Evolutionary conservation across 2,888 invertebrate species (phyloP).

Genomic region (Epistrophella euchroma): DNA sequence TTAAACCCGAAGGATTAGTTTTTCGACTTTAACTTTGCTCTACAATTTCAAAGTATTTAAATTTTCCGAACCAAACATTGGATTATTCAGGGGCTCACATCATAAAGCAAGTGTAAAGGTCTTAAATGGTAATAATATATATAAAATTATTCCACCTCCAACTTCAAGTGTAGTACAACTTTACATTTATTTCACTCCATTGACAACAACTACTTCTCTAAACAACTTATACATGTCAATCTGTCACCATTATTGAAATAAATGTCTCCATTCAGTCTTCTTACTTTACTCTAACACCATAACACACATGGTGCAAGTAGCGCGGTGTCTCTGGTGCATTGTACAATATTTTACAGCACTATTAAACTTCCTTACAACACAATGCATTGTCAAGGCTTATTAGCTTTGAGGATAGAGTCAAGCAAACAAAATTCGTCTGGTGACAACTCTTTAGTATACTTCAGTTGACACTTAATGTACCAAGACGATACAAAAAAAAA

Average conservation of each 20-base stretch:
- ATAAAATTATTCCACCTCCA: neutral
- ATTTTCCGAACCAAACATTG: too few relatives aligned
- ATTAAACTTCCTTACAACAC: constrained; percentile 35
- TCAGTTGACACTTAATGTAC: constrained; percentile 51
- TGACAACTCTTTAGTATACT: constrained; percentile 42
- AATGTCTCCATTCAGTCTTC: constrained; percentile 57
- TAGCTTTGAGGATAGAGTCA: constrained; percentile 13
- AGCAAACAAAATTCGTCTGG: constrained; percentile 18
- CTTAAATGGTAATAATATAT: too few relatives aligned
- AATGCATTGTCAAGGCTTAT: constrained; percentile 64
- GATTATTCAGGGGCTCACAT: too few relatives aligned
- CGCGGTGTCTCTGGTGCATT: constrained; percentile 6
- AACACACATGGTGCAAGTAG: neutral
- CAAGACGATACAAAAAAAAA: neutral
- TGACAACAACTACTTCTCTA: constrained; percentile 26
- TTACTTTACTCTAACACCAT: constrained; percentile 38
- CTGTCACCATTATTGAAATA: constrained; percentile 66
- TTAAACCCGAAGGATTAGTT: too few relatives aligned
- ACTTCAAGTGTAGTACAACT: neutral
- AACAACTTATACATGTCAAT: constrained; percentile 53
- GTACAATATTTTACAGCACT: constrained; percentile 19
- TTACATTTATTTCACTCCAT: constrained; percentile 13
- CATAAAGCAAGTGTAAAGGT: too few relatives aligned
- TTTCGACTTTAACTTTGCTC: too few relatives aligned
- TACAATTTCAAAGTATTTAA: too few relatives aligned